Evolutionary conservation across 2,797 vertebrate species (phyloP), one percentile per base, ranked within the genome.

Genomic region (Platyrinchus mystaceus): DNA sequence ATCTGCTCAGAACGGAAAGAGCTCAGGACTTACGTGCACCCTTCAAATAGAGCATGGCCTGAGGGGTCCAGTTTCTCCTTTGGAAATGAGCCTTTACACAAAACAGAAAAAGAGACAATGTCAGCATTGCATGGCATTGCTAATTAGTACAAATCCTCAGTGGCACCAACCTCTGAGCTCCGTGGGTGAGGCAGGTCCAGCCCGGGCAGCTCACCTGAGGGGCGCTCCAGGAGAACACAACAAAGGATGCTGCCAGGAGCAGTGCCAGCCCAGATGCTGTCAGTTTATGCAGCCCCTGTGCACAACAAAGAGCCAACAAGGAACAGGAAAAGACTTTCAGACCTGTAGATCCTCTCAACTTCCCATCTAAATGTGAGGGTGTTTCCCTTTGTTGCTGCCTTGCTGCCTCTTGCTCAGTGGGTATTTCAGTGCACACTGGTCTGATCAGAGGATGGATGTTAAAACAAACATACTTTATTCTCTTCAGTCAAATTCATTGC

Each of bases 41-140:
- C 97, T 99, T 99, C 39, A 99, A 97, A 92, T 99, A 99, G 60
- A 99, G 97, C 99, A 99, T 99, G 5, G 99, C 99, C 95, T 99
- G 99, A 3, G 99, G 99, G 19, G 99, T 99, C 99, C 99, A 99
- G 95, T 99, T 99, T 85, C 99, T 98, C 78, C 98, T 98, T 90
- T 99, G 98, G 74, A 99, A 98, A 56, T 98, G 97, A 87, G 89
- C 95, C 99, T 99, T 81, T 21, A 41, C 32, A 53, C 8, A 12
- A 58, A 39, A 87, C 12, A 30, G 16, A 68, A 12, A 85, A 84
- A 79, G 37, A 92, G n/a, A 32, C 2, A 1, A 1, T 5, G 13
- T 93, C 87, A 84, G 0, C 7, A 2, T n/a, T 44, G 17, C 36
- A 20, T 30, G 15, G 5, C 8, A 10, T 27, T 37, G 13, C 34